Evolutionary conservation across 2,888 invertebrate genomes (phyloP).

Genomic region (Standfussiana lucernea): DNA sequence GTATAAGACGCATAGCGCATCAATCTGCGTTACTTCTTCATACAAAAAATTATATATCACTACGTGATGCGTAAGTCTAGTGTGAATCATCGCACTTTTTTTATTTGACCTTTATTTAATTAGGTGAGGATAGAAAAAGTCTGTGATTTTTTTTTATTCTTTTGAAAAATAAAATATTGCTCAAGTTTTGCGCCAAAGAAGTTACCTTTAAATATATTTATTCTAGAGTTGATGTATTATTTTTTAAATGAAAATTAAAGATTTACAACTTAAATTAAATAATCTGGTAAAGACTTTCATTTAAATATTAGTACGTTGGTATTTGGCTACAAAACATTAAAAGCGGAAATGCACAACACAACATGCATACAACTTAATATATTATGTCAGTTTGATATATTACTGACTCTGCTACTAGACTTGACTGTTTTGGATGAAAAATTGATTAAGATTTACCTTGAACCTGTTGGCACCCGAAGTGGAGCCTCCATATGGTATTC

Average conservation of each 20-base stretch:
- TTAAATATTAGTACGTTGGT: not conserved
- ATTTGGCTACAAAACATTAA: not conserved
- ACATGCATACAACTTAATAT: not conserved
- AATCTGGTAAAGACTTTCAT: not conserved
- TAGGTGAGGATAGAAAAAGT: too few species aligned
- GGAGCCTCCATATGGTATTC: conserved; percentile 86
- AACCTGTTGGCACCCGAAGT: conserved; percentile 83
- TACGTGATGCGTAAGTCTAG: not conserved
- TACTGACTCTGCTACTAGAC: not conserved
- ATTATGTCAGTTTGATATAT: not conserved
- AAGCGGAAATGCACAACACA: too few species aligned
- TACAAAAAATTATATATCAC: not conserved
- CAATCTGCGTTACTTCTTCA: not conserved
- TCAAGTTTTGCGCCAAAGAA: not conserved
- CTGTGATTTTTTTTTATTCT: too few species aligned
- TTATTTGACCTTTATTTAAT: too few species aligned
- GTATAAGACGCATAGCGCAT: not conserved
- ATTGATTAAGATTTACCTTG: conserved; percentile 74
- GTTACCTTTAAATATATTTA: not conserved
- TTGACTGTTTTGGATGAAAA: not conserved
- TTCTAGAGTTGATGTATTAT: not conserved
- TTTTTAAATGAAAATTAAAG: not conserved
- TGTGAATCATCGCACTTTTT: not conserved
- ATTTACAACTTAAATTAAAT: too few species aligned
- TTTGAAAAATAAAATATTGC: too few species aligned